Conservation (phyloP, 2,888 invertebrate genomes). For the Rhingia rostrata region DNA sequence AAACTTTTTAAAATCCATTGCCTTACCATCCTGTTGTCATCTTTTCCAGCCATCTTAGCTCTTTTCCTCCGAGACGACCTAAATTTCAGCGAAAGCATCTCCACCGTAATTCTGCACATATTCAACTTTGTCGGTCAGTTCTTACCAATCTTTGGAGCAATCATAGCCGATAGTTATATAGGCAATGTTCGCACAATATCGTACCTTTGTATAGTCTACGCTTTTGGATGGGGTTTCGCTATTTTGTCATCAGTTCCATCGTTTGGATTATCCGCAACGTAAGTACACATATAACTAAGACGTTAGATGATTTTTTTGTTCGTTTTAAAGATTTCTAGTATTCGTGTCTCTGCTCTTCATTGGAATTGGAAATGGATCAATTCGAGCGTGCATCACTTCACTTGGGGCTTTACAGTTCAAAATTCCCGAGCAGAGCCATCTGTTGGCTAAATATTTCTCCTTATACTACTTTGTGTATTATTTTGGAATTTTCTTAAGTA, state of each 20-base stretch:
- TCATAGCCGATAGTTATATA: constrained; percentile 86
- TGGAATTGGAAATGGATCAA: constrained; percentile 87
- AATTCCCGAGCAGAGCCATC: constrained; percentile 84
- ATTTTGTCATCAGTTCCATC: constrained; percentile 83
- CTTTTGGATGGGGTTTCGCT: constrained; percentile 84
- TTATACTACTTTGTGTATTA: constrained; percentile 87
- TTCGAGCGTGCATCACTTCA: constrained; percentile 88
- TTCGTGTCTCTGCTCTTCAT: constrained; percentile 86
- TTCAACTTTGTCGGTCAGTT: constrained; percentile 87
- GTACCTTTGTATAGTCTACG: constrained; percentile 85
- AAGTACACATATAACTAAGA: constrained; percentile 59
- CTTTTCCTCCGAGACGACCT: constrained; percentile 86
- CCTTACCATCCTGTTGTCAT: constrained; percentile 7
- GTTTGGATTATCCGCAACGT: constrained; percentile 78
- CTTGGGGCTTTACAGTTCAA: constrained; percentile 88
- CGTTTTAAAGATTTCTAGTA: constrained; percentile 82
- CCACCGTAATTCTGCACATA: constrained; percentile 85
- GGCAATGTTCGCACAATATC: constrained; percentile 85
- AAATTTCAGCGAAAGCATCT: constrained; percentile 83
- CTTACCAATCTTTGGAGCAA: constrained; percentile 87
- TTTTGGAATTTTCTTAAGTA: constrained; percentile 86
- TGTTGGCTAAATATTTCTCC: constrained; percentile 86
- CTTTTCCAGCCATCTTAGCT: constrained; percentile 85
- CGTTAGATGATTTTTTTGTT: not conserved
- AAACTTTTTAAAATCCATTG: not conserved